Base-by-base conservation (phyloP, 2,113 vertebrate genomes). In the Ctenodactylus gundi region DNA sequence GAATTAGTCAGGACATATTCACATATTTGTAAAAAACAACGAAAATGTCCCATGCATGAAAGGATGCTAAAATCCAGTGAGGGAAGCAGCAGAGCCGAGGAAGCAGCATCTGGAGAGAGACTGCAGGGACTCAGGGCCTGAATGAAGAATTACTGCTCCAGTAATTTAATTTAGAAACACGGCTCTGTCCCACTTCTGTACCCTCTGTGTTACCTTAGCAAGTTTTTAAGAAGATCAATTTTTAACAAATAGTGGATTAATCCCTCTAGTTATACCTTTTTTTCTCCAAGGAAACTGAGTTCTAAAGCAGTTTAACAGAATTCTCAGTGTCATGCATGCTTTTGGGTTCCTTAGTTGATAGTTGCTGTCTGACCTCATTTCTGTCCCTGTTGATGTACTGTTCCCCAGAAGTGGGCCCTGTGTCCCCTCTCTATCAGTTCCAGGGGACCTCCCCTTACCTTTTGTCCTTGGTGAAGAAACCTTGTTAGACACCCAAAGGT, bases 21-120 rank as follows among this genome's bases (percentile, higher is more conserved):
- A 87, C 18, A 6, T 90, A 84, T 41, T 84, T 76, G 39, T 88
- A n/a, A 57, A n/a, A 85, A 85, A n/a, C n/a, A n/a, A n/a, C n/a
- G n/a, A n/a, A 75, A 60, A 64, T 53, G 36, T 85, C 53, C 34
- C 23, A 91, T 58, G 11, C 21, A 68, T 90, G 41, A 81, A 29
- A 89, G 27, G 46, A 49, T 55, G 7, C 57, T 72, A 68, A 46
- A 23, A 46, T 78, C n/a, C 67, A 46, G 51, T 36, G 31, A 81
- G 41, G 36, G 29, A 87, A 49, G 18, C 55, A 51, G 49, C 44
- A 82, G 85, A 90, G 11, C 27, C 80, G 67, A 0, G 41, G 55
- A 46, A 36, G 36, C 80, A 58, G 11, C 60, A 76, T 44, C 44
- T 1, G 9, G 25, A 46, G 20, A 27, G 64, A 27, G 49, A 20